Evolutionary conservation across 2,888 invertebrate species (phyloP).

Genomic region (Tachina grossa): DNA sequence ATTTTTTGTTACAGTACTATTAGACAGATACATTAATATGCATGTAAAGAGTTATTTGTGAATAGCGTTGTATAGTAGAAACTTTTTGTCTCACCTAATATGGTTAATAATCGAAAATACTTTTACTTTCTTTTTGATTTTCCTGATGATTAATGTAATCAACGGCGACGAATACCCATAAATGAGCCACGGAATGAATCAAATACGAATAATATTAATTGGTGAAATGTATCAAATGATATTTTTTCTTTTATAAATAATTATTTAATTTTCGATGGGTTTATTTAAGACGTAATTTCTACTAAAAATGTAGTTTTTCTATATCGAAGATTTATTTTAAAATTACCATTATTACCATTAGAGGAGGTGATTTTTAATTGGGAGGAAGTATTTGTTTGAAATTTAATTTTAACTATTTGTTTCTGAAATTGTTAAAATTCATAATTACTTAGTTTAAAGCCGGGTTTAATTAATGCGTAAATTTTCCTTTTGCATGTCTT

Average conservation of each 20-base stretch:
- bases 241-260: slow-evolving; percentile 8
- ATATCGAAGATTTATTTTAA: neutral
- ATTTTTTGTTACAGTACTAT: neutral
- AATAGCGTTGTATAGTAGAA: neutral
- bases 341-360: neutral
- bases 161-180: slow-evolving; percentile 27
- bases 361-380: neutral
- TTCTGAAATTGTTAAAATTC: neutral
- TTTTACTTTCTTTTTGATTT: slow-evolving; percentile 56
- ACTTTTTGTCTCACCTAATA: slow-evolving; percentile 7
- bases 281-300: neutral
- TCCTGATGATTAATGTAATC: slow-evolving; percentile 29
- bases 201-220: slow-evolving; percentile 35
- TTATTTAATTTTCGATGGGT: slow-evolving; percentile 20
- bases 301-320: neutral
- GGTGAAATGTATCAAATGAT: slow-evolving; percentile 43
- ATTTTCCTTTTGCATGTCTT: slow-evolving; percentile 18
- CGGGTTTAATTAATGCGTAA: neutral
- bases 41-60: slow-evolving; percentile 20
- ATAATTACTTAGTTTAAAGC: neutral
- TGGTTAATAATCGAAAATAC: slow-evolving; percentile 19
- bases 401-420: neutral
- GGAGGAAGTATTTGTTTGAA: neutral
- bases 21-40: neutral
- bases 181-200: slow-evolving; percentile 24